Percentiles rank a stretch among this genome's conserved stretches.
These are phyloP conservation scores for Frieseomelitta varia DNA, from an alignment of 1,140 invertebrate species.

Conservation along the genomic window DNA sequence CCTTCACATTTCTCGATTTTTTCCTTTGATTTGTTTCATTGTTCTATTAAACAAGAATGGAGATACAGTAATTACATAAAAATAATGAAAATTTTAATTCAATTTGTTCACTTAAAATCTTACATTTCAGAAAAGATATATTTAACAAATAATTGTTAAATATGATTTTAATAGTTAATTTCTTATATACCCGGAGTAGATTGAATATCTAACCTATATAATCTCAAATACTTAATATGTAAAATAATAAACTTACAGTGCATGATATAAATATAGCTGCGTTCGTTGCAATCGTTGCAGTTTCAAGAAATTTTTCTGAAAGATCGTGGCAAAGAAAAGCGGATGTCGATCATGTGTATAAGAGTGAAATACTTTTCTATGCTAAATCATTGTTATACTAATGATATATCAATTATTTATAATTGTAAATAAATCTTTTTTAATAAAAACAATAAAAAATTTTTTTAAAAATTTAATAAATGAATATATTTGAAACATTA, in stretches of 20 bases:
- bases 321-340: constrained; percentile 13
- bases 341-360: constrained; percentile 54
- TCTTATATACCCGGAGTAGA: background rate
- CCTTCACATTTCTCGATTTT: background rate
- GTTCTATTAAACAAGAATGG: background rate
- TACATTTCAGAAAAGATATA: background rate
- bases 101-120: background rate
- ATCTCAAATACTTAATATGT: background rate
- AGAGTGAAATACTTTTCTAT: constrained; percentile 60
- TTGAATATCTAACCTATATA: background rate
- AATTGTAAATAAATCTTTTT: no score
- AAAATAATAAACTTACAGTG: no score
- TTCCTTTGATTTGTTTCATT: background rate
- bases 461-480: no score
- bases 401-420: no score
- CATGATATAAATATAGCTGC: background rate
- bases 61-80: background rate
- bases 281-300: background rate
- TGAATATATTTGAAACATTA: no score
- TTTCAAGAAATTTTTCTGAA: constrained; percentile 55
- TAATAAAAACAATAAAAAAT: background rate
- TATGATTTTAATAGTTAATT: background rate
- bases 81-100: background rate
- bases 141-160: background rate
- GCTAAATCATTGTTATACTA: constrained; percentile 40